phyloP scores from a whole-genome alignment of 2,113 vertebrate species.

The Globicephala melas region DNA sequence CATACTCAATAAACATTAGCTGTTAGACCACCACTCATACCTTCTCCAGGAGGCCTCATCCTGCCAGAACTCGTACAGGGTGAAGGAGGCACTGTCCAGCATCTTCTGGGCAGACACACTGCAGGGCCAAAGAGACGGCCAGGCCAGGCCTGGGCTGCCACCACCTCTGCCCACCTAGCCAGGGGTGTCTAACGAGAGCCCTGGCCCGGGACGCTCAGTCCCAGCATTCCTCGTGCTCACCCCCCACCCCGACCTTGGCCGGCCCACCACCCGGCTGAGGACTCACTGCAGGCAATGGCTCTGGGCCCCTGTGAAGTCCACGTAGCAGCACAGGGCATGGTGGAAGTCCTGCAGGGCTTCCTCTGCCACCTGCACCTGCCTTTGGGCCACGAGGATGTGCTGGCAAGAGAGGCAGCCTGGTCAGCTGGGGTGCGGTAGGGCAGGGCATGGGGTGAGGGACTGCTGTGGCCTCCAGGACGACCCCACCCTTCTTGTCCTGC shows the following conservation, averaged over 20 bases:
- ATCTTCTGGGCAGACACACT: conserved; percentile 93
- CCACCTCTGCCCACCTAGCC: not conserved
- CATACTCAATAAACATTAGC: not conserved
- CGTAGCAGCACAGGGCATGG: conserved; percentile 88
- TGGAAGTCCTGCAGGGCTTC: conserved; percentile 87
- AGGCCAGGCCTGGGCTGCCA: not conserved
- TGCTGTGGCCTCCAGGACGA: not conserved
- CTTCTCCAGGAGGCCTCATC: conserved; percentile 96
- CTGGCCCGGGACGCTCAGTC: not conserved
- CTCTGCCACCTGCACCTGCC: conserved; percentile 89
- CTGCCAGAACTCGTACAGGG: conserved; percentile 95
- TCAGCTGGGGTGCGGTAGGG: not conserved
- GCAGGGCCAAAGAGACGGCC: conserved; percentile 58
- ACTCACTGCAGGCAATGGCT: conserved; percentile 94
- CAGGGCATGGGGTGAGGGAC: accelerated
- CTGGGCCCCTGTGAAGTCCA: conserved; percentile 87
- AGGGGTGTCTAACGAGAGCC: not conserved
- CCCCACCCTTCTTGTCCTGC: not conserved
- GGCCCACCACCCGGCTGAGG: not conserved
- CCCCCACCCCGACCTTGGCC: not conserved
- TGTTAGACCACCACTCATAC: conserved; percentile 72
- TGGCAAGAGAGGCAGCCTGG: conserved; percentile 70
- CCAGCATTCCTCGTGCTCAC: not conserved
- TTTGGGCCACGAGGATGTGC: conserved; percentile 95
- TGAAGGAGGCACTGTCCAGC: conserved; percentile 88